Evolutionary conservation across 2,888 invertebrate species (phyloP).

Genomic region (Lissonota sp.): DNA sequence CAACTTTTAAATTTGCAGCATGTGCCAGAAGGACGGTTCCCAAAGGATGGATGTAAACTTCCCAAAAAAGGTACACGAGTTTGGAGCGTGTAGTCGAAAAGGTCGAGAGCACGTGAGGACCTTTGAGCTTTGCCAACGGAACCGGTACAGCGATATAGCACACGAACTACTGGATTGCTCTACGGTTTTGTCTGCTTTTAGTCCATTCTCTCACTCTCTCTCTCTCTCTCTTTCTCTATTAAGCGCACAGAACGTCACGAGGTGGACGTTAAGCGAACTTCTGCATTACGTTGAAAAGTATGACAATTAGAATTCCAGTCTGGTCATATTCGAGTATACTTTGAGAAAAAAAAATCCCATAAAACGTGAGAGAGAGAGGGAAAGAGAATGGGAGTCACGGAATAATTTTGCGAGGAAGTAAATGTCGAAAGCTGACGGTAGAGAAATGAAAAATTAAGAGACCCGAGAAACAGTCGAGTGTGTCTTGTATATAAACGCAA

Average conservation of each 20-base stretch:
- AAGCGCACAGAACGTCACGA: slow-evolving; percentile 58
- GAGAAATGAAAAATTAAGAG: slow-evolving; percentile 52
- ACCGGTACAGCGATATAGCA: slow-evolving; percentile 4
- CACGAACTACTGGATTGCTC: slow-evolving; percentile 40
- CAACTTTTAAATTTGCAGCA: slow-evolving; percentile 47
- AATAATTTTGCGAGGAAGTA: slow-evolving; percentile 48
- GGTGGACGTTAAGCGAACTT: slow-evolving; percentile 59
- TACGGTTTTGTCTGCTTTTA: slow-evolving; percentile 46
- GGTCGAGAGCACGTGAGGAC: slow-evolving; percentile 45
- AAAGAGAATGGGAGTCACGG: slow-evolving; percentile 18
- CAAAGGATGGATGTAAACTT: slow-evolving; percentile 27
- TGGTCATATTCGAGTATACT: slow-evolving; percentile 56
- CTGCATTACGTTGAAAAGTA: slow-evolving; percentile 61
- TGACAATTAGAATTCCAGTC: slow-evolving; percentile 64
- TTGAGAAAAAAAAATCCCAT: slow-evolving; percentile 1
- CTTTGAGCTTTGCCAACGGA: slow-evolving; percentile 57
- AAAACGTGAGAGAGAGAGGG: slow-evolving; percentile 19
- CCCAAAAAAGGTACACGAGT: background rate
- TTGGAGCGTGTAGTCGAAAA: slow-evolving; percentile 15
- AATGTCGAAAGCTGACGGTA: slow-evolving; percentile 55
- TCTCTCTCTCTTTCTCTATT: slow-evolving; percentile 18
- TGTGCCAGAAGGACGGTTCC: slow-evolving; percentile 32
- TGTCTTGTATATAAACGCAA: slow-evolving; percentile 1
- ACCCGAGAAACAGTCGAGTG: slow-evolving; percentile 16
- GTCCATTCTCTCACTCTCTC: background rate